Evolutionary conservation across 1,140 invertebrate species (phyloP).

Genomic region (Heliconius congener): DNA sequence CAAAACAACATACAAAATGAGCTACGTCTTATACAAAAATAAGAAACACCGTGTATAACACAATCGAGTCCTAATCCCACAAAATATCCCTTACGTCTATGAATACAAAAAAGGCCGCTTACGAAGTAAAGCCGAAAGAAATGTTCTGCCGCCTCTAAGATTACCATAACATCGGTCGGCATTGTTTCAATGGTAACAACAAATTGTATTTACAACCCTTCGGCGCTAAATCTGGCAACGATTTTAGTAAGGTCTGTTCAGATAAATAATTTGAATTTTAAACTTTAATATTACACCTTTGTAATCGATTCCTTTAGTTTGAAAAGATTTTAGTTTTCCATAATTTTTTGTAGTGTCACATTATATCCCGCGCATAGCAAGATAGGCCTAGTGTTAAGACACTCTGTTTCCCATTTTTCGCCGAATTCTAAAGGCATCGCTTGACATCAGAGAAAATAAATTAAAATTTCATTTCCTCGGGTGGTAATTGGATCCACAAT

Average conservation of each 20-base stretch:
- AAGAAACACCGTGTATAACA: conserved; percentile 30
- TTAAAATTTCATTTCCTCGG: too few species aligned
- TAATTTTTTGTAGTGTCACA: background rate
- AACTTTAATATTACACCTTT: conserved; percentile 62
- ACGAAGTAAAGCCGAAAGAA: conserved; percentile 37
- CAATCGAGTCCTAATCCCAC: conserved; percentile 38
- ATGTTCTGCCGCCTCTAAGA: conserved; percentile 42
- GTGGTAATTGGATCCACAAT: too few species aligned
- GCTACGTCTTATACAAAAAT: conserved; percentile 15
- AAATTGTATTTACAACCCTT: conserved; percentile 57
- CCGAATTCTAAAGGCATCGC: too few species aligned
- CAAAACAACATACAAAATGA: background rate
- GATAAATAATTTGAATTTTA: conserved; percentile 73
- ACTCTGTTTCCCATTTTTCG: too few species aligned
- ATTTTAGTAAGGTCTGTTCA: conserved; percentile 66
- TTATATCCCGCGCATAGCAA: too few species aligned
- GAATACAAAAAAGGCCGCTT: conserved; percentile 37
- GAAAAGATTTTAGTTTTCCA: background rate
- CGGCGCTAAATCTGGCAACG: conserved; percentile 72
- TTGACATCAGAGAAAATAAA: too few species aligned
- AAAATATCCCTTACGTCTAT: conserved; percentile 43
- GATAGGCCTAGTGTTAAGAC: too few species aligned
- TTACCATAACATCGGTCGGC: conserved; percentile 39
- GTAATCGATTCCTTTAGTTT: conserved; percentile 40
- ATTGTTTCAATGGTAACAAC: conserved; percentile 54